Evolutionary conservation across 2,888 invertebrate genomes (phyloP).

Genomic region (Sialis fuliginosa): DNA sequence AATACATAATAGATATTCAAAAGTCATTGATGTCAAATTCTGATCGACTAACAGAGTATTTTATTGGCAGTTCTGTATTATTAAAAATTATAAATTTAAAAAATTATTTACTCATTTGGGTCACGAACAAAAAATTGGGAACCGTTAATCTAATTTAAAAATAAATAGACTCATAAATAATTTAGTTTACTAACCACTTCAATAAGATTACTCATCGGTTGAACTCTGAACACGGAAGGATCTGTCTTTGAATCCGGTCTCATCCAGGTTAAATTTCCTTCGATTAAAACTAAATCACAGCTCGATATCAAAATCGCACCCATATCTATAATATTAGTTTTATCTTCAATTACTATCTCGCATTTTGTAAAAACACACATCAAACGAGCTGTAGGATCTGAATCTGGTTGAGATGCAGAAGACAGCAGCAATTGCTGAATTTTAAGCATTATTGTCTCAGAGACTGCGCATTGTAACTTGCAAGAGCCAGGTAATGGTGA

Average conservation of each 20-base stretch:
- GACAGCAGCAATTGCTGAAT: slow-evolving; percentile 17
- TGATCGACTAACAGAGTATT: slow-evolving; percentile 9
- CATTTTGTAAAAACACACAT: slow-evolving; percentile 27
- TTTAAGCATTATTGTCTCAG: slow-evolving; percentile 17
- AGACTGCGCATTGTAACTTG: slow-evolving; percentile 22
- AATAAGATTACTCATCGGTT: slow-evolving; percentile 33
- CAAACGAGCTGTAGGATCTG: slow-evolving; percentile 18
- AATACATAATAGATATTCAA: neutral
- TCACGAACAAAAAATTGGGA: no score
- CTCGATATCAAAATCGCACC: slow-evolving; percentile 21
- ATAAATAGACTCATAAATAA: no score
- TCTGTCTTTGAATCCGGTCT: slow-evolving; percentile 17
- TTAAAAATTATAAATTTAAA: neutral
- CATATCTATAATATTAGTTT: slow-evolving; percentile 16
- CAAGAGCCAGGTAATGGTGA: slow-evolving; percentile 25
- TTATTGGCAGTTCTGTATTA: neutral
- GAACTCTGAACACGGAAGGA: slow-evolving; percentile 22
- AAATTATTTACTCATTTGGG: neutral
- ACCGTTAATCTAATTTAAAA: no score
- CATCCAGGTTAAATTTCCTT: slow-evolving; percentile 29
- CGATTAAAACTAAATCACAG: slow-evolving; percentile 26
- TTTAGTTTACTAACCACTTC: slow-evolving; percentile 25
- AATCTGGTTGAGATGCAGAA: slow-evolving; percentile 19
- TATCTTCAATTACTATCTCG: slow-evolving; percentile 18
- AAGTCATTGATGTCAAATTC: slow-evolving; percentile 1